Evolutionary conservation across 2,113 vertebrate genomes (phyloP).

Genomic region (Lucifuga dentata): DNA sequence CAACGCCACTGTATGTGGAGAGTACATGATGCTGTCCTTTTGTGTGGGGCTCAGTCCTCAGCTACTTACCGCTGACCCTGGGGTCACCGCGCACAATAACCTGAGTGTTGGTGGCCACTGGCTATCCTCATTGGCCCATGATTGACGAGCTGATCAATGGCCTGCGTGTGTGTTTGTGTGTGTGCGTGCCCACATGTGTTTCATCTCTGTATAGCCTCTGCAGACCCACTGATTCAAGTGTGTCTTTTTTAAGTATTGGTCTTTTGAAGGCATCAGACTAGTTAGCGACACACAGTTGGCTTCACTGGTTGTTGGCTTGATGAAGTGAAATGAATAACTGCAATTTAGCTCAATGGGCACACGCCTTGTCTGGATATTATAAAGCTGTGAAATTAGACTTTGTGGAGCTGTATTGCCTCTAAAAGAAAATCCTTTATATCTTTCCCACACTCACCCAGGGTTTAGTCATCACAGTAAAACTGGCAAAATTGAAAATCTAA

Average conservation of each 20-base stretch:
- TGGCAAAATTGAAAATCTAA: not conserved
- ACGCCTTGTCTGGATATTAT: constrained; percentile 14
- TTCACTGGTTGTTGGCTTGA: constrained; percentile 53
- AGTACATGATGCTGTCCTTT: constrained; percentile 79
- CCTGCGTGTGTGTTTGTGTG: constrained; percentile 39
- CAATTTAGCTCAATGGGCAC: constrained; percentile 58
- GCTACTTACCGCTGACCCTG: constrained; percentile 75
- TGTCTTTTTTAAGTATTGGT: constrained; percentile 61
- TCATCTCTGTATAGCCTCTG: constrained; percentile 34
- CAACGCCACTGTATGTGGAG: constrained; percentile 77
- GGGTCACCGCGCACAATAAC: constrained; percentile 76
- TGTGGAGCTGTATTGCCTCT: constrained; percentile 1
- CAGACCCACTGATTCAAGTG: constrained; percentile 53
- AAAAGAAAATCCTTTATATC: not conserved
- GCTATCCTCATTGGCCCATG: constrained; percentile 71
- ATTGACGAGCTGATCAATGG: constrained; percentile 77
- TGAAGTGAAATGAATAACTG: constrained; percentile 57
- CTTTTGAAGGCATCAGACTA: constrained; percentile 63
- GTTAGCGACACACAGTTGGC: constrained; percentile 76
- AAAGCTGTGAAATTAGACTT: not conserved
- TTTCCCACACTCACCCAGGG: no score
- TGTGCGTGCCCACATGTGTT: constrained; percentile 56
- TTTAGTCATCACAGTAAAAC: not conserved
- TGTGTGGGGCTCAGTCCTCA: constrained; percentile 62
- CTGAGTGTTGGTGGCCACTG: constrained; percentile 77